Base-by-base conservation (phyloP, 2,888 invertebrate genomes). In the Xanthia icteritia region DNA sequence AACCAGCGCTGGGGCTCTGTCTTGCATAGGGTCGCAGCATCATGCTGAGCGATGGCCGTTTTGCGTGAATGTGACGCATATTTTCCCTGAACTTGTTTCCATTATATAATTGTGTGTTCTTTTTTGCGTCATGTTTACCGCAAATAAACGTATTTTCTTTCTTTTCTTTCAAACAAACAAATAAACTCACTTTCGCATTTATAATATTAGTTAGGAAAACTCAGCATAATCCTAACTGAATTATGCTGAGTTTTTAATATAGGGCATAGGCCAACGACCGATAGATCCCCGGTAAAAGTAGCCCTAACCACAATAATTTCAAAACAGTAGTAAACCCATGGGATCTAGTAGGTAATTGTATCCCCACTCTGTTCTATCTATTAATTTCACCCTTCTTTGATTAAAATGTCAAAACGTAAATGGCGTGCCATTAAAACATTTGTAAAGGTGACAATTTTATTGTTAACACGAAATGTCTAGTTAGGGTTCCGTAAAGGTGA, bases 401-500 rank as follows among this genome's bases (percentile, higher is more conserved):
- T 93, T 93, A 94, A 93, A 94, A 94, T 94, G 94, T 91, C 94
- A 93, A 90, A 90, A 90, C 90, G 90, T 89, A 93, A 92, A 93
- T 93, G 92, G 91, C 92, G 79, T 86, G 91, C 91, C 91, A 91
- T 92, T 91, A 89, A 85, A 91, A 90, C 89, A 88, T 89, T 89
- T 87, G 87, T 83, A 91, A 92, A 92, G 90, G 92, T 92, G 90
- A 88, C 86, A 86, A 88, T 88, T 88, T 89, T 84, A 90, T 91
- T 90, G 89, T 90, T 89, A 88, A 85, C 89, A 83, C 74, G 68
- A 88, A 88, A 87, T 88, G 89, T 82, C 87, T 88, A 81, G 83
- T 88, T 88, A 87, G 89, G 87, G 87, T 64, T 54, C 74, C 51
- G 68, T 70, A 83, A 84, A 83, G 85, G 81, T 81, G 72, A 54